phyloP scores from a whole-genome alignment of 1,140 invertebrate genomes.

The Cataglyphis hispanica region DNA sequence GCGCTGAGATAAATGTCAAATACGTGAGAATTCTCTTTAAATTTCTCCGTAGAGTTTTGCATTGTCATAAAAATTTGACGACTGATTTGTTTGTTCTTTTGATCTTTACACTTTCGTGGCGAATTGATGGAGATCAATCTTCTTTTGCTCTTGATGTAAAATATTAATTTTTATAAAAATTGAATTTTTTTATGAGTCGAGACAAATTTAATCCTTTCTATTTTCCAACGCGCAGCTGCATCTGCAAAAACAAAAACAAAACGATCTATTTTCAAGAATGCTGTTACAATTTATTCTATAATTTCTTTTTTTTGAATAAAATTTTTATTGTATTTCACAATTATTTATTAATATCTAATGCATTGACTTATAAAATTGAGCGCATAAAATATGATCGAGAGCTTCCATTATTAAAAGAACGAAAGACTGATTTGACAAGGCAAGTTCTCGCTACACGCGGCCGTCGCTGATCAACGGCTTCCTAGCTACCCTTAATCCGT shows the following conservation, averaged over 20 bases:
- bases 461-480: slow-evolving; percentile 55
- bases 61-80: slow-evolving; percentile 2
- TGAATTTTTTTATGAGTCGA: not conserved
- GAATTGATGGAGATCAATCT: not conserved
- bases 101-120: not conserved
- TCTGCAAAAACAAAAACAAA: slow-evolving; percentile 1
- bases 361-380: not conserved
- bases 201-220: not conserved
- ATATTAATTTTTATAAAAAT: not conserved
- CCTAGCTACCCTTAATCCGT: slow-evolving; percentile 77
- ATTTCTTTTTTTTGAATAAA: not conserved
- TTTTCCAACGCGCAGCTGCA: slow-evolving; percentile 2
- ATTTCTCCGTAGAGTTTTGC: not conserved
- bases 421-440: not conserved
- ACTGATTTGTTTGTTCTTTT: not conserved
- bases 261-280: not conserved
- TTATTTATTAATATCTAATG: not conserved
- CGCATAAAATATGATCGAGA: not conserved
- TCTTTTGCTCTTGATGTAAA: not conserved
- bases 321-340: not conserved
- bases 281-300: not conserved
- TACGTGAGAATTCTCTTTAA: not conserved
- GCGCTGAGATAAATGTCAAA: not conserved
- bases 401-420: not conserved
- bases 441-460: not conserved